Base-by-base conservation (phyloP, 1,140 invertebrate genomes). In the Ectropis grisescens region DNA sequence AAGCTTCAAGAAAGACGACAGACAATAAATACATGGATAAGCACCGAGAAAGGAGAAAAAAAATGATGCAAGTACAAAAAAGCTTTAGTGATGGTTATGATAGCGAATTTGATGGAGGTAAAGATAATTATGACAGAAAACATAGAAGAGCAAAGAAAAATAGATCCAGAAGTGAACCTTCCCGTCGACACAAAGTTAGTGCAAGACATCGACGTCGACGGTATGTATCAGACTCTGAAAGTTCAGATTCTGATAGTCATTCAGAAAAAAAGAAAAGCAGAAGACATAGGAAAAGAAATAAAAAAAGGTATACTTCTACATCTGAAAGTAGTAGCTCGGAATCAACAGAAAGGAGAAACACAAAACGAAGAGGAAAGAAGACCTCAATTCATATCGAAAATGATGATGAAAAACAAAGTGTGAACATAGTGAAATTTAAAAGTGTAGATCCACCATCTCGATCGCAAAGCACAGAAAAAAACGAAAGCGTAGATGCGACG, bases 71-170 rank as follows among this genome's bases (percentile, higher is more conserved):
- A 35, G 54, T 60, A 33, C 69, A 82, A 59, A 80, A 71, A 51
- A 83, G 80, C 58, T 82, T 82, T 48, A 84, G 82, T 56, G 82
- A 84, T 54, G 82, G 79, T 9, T 82, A 82, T 40, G 80, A 84
- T 28, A 72, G 46, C 31, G 82, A 84, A 37, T 38, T 61, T 28
- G 78, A 79, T 47, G 53, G 37, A 19, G 37, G 57, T 11, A 58
- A 55, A 34, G 50, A 48, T 31, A 41, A 44, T 34, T 43, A 48
- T 29, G 60, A 56, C 37, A 47, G 53, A 34, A 75, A 56, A 49
- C 27, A 44, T 27, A 64, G 41, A 30, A 64, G 39, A 41, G 58
- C 45, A 25, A 78, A 69, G 34, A 82, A 79, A 51, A 60, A 44
- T 47, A 52, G 78, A 48, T 82, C 78, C 13, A 76, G 50, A 53